A percentile compares a stretch with the other conserved stretches of the same genome.
Evolutionary conservation across 2,113 vertebrate species (phyloP).

Genomic region (Dicaeum eximium): DNA sequence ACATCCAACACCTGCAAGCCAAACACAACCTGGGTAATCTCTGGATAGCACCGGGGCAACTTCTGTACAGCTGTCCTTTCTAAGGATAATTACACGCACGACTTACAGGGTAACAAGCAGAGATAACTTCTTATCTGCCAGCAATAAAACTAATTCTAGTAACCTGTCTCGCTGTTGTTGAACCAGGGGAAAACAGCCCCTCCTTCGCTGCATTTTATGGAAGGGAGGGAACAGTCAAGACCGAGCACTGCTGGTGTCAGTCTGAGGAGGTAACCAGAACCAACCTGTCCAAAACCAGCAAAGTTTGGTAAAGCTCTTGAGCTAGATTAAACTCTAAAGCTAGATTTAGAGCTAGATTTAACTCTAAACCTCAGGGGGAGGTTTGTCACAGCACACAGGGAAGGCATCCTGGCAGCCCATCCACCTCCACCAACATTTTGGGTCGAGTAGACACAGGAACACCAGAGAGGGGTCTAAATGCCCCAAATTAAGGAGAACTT

Average conservation of each 20-base stretch:
- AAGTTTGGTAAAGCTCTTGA: background rate
- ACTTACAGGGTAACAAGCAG: background rate
- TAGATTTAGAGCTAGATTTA: background rate
- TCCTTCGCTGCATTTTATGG: background rate
- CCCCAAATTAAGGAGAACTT: background rate
- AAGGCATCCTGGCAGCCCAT: background rate
- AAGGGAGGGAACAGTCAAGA: background rate
- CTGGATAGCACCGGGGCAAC: background rate
- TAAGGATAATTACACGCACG: background rate
- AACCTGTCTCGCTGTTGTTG: rapidly evolving
- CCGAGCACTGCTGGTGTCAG: background rate
- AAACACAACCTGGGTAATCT: background rate
- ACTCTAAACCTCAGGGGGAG: background rate
- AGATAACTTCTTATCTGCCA: background rate
- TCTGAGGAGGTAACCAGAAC: background rate
- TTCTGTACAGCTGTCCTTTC: background rate
- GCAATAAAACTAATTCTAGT: background rate
- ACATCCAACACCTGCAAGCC: background rate
- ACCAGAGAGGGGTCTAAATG: rapidly evolving
- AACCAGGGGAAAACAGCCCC: background rate
- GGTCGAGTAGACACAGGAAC: background rate
- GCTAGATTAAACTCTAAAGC: background rate
- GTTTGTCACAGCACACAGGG: background rate
- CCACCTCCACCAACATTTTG: rapidly evolving
- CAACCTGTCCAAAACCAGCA: background rate